phyloP scores from a whole-genome alignment of 2,888 invertebrate genomes.

The Brenthis daphne region DNA sequence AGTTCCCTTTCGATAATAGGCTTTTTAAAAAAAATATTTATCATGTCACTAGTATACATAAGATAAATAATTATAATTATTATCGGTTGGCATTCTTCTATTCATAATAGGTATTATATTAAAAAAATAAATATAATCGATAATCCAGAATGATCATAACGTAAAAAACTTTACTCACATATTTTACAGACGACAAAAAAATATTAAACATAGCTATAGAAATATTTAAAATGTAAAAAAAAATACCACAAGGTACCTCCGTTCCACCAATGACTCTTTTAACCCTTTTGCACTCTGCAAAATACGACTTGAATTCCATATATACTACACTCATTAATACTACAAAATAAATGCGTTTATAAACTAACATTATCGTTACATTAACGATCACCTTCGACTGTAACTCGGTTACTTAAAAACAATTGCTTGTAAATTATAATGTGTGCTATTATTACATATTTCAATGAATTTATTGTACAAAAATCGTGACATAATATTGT shows the following conservation, averaged over 20 bases:
- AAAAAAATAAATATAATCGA: too few species aligned
- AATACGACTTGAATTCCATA: conserved; percentile 36
- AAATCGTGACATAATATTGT: conserved; percentile 53
- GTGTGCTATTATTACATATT: conserved; percentile 28
- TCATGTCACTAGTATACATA: too few species aligned
- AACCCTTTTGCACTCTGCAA: conserved; percentile 53
- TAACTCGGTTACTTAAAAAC: conserved; percentile 29
- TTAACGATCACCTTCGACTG: conserved; percentile 29
- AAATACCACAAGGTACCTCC: conserved; percentile 65
- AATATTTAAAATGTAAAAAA: conserved; percentile 16
- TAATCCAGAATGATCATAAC: too few species aligned
- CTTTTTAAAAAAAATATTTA: too few species aligned
- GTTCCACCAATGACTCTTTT: conserved; percentile 66
- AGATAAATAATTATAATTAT: too few species aligned
- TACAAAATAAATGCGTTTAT: conserved; percentile 18
- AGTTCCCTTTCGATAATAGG: too few species aligned
- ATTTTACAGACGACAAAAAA: not conserved
- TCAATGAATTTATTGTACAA: conserved; percentile 44
- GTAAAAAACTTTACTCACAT: too few species aligned
- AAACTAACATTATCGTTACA: conserved; percentile 27
- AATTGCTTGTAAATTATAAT: conserved; percentile 22
- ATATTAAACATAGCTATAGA: conserved; percentile 1
- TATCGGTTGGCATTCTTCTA: too few species aligned
- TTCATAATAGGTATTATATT: too few species aligned
- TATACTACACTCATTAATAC: conserved; percentile 11